A percentile compares a stretch with the other conserved stretches of the same genome.
Conservation (phyloP, 1,140 invertebrate genomes). For the Eupristina koningsbergeri region DNA sequence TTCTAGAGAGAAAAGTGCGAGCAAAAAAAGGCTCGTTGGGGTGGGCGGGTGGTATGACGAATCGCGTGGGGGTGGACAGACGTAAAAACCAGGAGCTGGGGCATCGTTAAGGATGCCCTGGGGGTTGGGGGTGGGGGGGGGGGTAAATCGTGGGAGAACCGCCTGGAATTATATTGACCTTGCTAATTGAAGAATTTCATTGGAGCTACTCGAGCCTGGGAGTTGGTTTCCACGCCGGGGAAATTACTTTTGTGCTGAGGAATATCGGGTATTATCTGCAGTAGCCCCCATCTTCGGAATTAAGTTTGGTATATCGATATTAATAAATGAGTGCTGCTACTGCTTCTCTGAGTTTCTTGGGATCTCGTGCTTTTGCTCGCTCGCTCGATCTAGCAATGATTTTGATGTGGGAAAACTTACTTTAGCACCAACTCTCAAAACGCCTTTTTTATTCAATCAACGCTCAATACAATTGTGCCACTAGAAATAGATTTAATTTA, state of each 20-base stretch:
- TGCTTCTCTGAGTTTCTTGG: too few relatives aligned
- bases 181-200: conserved; percentile 32
- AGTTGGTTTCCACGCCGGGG: neutral
- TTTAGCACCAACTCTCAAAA: neutral
- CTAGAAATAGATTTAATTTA: too few relatives aligned
- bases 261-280: too few relatives aligned
- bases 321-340: neutral
- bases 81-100: neutral
- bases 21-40: neutral
- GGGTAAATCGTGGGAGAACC: neutral
- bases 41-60: neutral
- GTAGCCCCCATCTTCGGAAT: neutral
- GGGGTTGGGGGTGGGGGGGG: neutral
- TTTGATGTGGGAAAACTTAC: neutral
- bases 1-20: neutral
- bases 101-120: neutral
- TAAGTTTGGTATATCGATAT: conserved; percentile 1
- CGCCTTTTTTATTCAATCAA: neutral
- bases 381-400: neutral
- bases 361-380: neutral
- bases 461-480: too few relatives aligned
- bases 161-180: neutral
- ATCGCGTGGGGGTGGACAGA: neutral
- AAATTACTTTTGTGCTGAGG: neutral
- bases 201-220: neutral